Conservation (phyloP, 2,797 vertebrate species). For the Limosa lapponica region DNA sequence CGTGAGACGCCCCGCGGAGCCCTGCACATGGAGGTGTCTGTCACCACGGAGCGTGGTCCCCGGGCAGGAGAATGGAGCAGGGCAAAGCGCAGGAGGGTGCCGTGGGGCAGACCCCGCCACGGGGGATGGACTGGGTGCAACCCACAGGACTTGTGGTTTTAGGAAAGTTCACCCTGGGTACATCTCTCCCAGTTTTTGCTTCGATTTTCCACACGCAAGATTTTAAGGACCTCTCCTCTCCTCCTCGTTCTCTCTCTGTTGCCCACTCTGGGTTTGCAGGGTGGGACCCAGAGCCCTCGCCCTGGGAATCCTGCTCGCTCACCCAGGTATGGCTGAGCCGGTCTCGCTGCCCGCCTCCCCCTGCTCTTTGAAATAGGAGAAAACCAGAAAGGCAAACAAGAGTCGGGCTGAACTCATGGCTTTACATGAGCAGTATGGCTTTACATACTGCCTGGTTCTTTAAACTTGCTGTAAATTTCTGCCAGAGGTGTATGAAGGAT, state of each 20-base stretch:
- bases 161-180: not conserved
- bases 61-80: fast-evolving
- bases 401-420: not conserved
- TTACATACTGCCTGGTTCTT: not conserved
- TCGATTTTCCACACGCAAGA: not conserved
- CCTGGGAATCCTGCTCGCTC: not conserved
- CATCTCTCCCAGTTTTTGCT: not conserved
- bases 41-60: fast-evolving
- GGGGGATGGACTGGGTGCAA: not conserved
- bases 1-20: not conserved
- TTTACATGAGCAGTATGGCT: not conserved
- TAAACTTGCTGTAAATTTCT: not conserved
- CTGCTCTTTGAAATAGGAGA: not conserved
- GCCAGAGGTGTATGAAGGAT: not conserved
- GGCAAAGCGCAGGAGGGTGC: not conserved
- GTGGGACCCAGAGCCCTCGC: not conserved
- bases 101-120: fast-evolving
- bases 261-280: not conserved
- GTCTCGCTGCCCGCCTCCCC: not conserved
- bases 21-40: fast-evolving
- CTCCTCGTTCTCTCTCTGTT: not conserved
- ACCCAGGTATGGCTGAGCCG: fast-evolving
- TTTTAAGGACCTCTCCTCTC: not conserved
- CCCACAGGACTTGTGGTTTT: not conserved
- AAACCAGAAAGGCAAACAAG: not conserved